Evolutionary conservation across 2,888 invertebrate genomes (phyloP).

Genomic region (Apoda limacodes): DNA sequence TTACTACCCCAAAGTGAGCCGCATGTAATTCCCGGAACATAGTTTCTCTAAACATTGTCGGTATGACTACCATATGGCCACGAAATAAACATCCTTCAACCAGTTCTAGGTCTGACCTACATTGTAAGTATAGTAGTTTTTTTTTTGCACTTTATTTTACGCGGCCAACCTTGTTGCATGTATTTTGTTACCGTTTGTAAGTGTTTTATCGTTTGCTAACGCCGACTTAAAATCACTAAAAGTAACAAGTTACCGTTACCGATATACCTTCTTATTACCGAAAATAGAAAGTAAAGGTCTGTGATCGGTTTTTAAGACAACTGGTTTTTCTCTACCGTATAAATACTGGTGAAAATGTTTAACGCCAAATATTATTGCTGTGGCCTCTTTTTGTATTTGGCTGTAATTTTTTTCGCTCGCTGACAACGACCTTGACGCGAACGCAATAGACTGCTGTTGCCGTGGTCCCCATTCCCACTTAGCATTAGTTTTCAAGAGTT

Average conservation of each 20-base stretch:
- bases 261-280: no score
- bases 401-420: no score
- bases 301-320: no score
- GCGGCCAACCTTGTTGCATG: slow-evolving; percentile 17
- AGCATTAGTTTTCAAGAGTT: no score
- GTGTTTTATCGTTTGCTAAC: slow-evolving; percentile 6
- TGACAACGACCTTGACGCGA: no score
- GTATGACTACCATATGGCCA: slow-evolving; percentile 15
- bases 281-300: no score
- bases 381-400: no score
- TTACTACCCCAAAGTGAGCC: slow-evolving; percentile 15
- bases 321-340: no score
- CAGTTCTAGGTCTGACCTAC: slow-evolving; percentile 15
- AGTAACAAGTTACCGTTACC: slow-evolving; percentile 9
- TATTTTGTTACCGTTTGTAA: slow-evolving; percentile 17
- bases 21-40: slow-evolving; percentile 15
- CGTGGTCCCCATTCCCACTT: no score
- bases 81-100: slow-evolving; percentile 15
- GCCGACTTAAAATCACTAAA: slow-evolving; percentile 9
- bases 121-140: slow-evolving; percentile 15
- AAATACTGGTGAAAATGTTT: no score
- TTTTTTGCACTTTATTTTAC: slow-evolving; percentile 13
- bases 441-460: no score
- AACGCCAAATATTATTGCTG: no score
- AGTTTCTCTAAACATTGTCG: slow-evolving; percentile 3